Conservation (phyloP, 1,140 invertebrate genomes). For the Heliothis virescens region DNA sequence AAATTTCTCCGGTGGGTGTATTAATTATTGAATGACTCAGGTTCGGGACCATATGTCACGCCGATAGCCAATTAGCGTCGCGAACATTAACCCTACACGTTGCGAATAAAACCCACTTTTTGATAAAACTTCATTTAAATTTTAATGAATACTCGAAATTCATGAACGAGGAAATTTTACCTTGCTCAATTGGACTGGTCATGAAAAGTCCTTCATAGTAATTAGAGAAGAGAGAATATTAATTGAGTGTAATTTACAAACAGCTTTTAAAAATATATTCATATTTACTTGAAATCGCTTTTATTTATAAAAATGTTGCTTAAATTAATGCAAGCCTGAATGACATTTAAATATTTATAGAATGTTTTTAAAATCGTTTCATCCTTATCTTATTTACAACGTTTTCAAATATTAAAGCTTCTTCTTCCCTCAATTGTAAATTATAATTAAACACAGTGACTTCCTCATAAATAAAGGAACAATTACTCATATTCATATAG, state of each 20-base stretch:
- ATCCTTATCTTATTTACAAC: no score
- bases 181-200: constrained; percentile 4
- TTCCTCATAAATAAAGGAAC: constrained; percentile 21
- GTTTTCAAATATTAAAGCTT: no score
- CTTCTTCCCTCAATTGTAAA: no score
- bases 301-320: background rate
- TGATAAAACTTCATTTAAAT: constrained; percentile 35
- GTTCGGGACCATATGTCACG: constrained; percentile 31
- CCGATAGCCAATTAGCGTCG: constrained; percentile 52
- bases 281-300: background rate
- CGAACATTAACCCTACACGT: constrained; percentile 38
- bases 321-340: background rate
- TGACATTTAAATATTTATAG: no score
- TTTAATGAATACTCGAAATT: constrained; percentile 25
- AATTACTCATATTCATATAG: constrained; percentile 25
- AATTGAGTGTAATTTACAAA: background rate
- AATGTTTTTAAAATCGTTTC: no score
- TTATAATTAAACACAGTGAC: background rate
- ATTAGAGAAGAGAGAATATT: constrained; percentile 3
- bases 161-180: constrained; percentile 3
- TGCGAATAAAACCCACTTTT: constrained; percentile 36
- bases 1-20: constrained; percentile 53
- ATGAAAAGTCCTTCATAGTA: constrained; percentile 18
- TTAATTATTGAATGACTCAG: constrained; percentile 52
- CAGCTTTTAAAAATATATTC: background rate